Conservation (phyloP, 2,888 invertebrate genomes). For the Rhagophthalmus giganteus region DNA sequence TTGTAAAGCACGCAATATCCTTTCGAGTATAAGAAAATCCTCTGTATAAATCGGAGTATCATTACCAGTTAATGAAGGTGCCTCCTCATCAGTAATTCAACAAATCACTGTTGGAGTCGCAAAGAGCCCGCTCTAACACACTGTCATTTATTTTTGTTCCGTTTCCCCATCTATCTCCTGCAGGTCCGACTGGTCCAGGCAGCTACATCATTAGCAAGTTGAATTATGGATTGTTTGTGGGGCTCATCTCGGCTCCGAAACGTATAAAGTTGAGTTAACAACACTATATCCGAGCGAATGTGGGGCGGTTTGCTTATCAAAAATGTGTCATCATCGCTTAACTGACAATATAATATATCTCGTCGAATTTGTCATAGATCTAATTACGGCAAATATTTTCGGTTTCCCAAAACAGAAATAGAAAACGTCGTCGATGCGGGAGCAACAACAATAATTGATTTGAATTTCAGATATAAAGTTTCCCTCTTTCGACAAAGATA, state of each 20-base stretch:
- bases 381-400: background rate
- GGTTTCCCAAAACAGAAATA: background rate
- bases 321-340: constrained; percentile 14
- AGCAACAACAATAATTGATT: too few species aligned
- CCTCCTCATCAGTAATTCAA: constrained; percentile 53
- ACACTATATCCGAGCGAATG: constrained; percentile 15
- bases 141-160: constrained; percentile 52
- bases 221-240: constrained; percentile 56
- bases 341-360: background rate
- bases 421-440: background rate
- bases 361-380: background rate
- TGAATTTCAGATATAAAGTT: constrained; percentile 8
- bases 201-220: constrained; percentile 54
- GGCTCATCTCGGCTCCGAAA: constrained; percentile 42
- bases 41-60: constrained; percentile 52
- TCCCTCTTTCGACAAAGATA: constrained; percentile 7
- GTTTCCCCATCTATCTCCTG: constrained; percentile 50
- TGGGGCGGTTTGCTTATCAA: constrained; percentile 15
- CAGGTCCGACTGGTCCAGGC: constrained; percentile 52
- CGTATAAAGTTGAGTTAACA: constrained; percentile 41
- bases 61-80: constrained; percentile 52
- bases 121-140: constrained; percentile 40
- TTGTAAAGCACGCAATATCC: constrained; percentile 18
- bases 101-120: constrained; percentile 38
- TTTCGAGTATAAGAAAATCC: constrained; percentile 39